Percentiles rank a stretch among this genome's conserved stretches.
phyloP scores from a whole-genome alignment of 2,113 vertebrate species.

The Pangasianodon hypophthalmus region DNA sequence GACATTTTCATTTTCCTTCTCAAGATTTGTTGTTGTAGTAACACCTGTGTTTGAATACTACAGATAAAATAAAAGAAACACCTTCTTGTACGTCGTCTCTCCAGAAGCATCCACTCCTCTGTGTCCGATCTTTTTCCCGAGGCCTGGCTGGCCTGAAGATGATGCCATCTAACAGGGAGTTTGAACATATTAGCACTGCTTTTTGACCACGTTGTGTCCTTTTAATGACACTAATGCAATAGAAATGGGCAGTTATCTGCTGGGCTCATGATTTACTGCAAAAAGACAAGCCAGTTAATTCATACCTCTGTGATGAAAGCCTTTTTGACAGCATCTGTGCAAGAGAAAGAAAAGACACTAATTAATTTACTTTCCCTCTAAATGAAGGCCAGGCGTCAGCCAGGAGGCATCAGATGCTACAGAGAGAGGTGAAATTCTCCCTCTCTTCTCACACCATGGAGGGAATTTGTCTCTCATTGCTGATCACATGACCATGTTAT shows the following conservation, averaged over 20 bases:
- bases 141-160: conserved; percentile 70
- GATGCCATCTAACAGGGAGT: conserved; percentile 66
- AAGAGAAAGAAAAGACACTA: conserved; percentile 9
- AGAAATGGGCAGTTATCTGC: conserved; percentile 15
- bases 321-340: conserved; percentile 53
- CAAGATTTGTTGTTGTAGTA: background rate
- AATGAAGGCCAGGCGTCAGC: conserved; percentile 10
- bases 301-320: conserved; percentile 58
- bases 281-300: background rate
- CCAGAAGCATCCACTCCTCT: conserved; percentile 85
- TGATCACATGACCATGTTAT: background rate
- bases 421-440: background rate
- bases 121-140: conserved; percentile 83
- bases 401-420: background rate
- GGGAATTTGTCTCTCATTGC: background rate
- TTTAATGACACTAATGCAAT: conserved; percentile 7
- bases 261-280: conserved; percentile 6
- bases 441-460: background rate
- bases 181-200: background rate
- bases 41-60: background rate
- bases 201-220: background rate
- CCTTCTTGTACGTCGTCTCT: conserved; percentile 90
- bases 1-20: background rate
- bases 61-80: conserved; percentile 47
- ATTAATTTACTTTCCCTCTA: conserved; percentile 23